Percentiles rank a stretch among this genome's conserved stretches.
Conservation (phyloP, 2,113 vertebrate genomes). For the Anser cygnoides region DNA sequence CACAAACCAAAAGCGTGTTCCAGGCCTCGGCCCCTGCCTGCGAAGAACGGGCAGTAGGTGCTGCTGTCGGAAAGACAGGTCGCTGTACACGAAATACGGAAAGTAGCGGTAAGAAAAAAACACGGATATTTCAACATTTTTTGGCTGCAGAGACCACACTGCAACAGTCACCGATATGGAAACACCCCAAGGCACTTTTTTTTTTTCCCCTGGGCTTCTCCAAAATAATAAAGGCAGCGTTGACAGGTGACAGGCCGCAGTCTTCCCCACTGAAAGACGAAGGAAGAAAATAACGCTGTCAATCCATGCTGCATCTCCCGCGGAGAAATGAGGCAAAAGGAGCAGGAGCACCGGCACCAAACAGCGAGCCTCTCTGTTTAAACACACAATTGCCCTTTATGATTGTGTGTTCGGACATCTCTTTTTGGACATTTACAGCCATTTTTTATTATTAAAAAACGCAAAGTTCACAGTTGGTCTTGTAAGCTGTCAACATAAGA, state of each 20-base stretch:
- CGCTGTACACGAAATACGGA: neutral
- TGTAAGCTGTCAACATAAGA: neutral
- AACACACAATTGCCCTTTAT: slow-evolving; percentile 42
- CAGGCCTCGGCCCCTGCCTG: too few relatives aligned
- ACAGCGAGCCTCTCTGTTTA: slow-evolving; percentile 14
- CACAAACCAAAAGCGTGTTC: neutral
- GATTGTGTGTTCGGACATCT: neutral
- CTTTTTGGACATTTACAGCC: neutral
- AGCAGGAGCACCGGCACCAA: neutral
- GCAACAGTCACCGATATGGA: neutral
- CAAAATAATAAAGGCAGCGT: slow-evolving; percentile 51
- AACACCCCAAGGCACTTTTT: slow-evolving; percentile 9
- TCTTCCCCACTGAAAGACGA: slow-evolving; percentile 2
- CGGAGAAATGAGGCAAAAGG: neutral
- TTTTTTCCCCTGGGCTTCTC: neutral
- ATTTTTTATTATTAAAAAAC: slow-evolving; percentile 10
- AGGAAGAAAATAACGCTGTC: neutral
- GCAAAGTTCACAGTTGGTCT: neutral
- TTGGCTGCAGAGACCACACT: neutral
- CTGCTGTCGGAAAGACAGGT: neutral
- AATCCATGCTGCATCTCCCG: neutral
- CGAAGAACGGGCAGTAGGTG: too few relatives aligned
- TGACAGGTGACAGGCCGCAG: slow-evolving; percentile 51
- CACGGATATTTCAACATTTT: neutral
- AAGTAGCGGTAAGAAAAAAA: neutral